These are phyloP conservation scores for Pseudochaenichthys georgianus DNA, from an alignment of 2,797 vertebrate genomes.

Conservation along the genomic window DNA sequence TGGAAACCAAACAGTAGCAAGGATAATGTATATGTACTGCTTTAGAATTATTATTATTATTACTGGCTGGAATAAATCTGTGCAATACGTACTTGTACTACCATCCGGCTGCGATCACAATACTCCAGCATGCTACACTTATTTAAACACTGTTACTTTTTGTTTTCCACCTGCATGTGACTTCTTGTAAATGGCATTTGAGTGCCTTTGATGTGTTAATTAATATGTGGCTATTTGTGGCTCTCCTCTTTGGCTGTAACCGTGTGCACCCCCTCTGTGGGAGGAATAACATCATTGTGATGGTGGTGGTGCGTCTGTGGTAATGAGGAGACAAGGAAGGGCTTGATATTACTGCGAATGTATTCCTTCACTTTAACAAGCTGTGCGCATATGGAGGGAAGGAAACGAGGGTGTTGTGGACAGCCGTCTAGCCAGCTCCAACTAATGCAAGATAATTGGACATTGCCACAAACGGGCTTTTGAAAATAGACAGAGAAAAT, in stretches of 20 bases:
- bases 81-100: too few species aligned
- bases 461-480: slow-evolving; percentile 33
- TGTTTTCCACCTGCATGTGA: too few species aligned
- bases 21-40: not conserved
- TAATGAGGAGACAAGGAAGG: slow-evolving; percentile 32
- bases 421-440: slow-evolving; percentile 26
- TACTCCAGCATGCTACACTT: too few species aligned
- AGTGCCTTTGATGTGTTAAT: too few species aligned
- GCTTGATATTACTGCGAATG: slow-evolving; percentile 33
- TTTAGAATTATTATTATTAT: too few species aligned
- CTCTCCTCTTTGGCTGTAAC: too few species aligned
- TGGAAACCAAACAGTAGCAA: slow-evolving; percentile 29
- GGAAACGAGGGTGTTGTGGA: slow-evolving; percentile 35
- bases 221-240: too few species aligned
- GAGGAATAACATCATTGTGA: not conserved
- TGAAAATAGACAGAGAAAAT: not conserved
- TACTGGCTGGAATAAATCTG: too few species aligned
- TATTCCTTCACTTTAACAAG: slow-evolving; percentile 65
- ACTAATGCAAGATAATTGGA: slow-evolving; percentile 61
- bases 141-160: too few species aligned
- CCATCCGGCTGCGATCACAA: too few species aligned
- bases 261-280: too few species aligned
- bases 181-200: too few species aligned
- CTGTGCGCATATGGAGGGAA: slow-evolving; percentile 44
- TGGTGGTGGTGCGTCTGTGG: slow-evolving; percentile 26